A percentile compares a stretch with the other conserved stretches of the same genome.
These are phyloP conservation scores for Tachina fera DNA, from an alignment of 2,888 invertebrate genomes.

Conservation along the genomic window DNA sequence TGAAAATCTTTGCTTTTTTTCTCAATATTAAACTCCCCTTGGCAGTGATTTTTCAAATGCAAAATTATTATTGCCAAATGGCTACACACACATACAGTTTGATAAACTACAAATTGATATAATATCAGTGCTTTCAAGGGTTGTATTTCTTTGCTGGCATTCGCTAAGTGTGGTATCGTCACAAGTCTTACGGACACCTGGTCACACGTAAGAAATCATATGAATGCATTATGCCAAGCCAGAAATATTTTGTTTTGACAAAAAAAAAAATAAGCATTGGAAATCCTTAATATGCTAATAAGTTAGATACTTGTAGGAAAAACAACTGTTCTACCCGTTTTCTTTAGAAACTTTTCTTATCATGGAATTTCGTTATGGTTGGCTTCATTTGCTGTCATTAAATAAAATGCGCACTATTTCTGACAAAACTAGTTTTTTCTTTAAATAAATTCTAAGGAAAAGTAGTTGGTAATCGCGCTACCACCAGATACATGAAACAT, in stretches of 20 bases:
- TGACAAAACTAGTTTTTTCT: background rate
- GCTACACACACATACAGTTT: conserved; percentile 61
- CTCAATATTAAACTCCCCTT: conserved; percentile 27
- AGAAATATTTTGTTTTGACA: conserved; percentile 17
- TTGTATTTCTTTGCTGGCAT: conserved; percentile 41
- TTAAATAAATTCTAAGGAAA: background rate
- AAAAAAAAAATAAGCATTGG: background rate
- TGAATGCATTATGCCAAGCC: conserved; percentile 29
- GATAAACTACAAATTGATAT: conserved; percentile 53
- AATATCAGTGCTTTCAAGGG: conserved; percentile 51
- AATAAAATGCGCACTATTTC: conserved; percentile 28
- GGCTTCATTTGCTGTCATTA: background rate
- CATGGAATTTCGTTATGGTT: conserved; percentile 37
- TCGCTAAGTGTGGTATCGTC: conserved; percentile 74
- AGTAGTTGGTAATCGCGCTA: background rate
- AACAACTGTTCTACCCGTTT: conserved; percentile 4
- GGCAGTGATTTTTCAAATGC: conserved; percentile 41
- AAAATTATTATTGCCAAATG: conserved; percentile 68
- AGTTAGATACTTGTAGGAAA: background rate
- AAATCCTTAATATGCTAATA: conserved; percentile 61
- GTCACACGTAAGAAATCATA: conserved; percentile 75
- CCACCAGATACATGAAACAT: too few relatives aligned
- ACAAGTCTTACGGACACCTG: conserved; percentile 80
- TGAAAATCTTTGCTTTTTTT: conserved; percentile 15
- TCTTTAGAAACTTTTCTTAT: background rate